phyloP scores from a whole-genome alignment of 2,888 invertebrate species.

The Nineta flava region DNA sequence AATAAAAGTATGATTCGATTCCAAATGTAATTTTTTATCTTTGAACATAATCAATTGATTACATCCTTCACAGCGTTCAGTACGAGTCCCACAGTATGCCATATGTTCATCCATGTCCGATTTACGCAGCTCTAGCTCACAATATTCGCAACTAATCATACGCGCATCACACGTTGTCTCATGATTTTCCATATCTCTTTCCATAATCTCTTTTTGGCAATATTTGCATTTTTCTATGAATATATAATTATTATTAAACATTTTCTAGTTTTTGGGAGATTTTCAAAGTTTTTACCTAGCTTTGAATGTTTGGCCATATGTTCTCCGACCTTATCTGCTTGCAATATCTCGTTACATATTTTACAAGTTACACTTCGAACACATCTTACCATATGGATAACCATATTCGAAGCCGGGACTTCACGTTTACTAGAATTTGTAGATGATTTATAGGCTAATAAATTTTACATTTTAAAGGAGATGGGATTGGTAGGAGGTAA shows the following conservation, averaged over 20 bases:
- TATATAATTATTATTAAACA: background rate
- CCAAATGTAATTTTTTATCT: conserved; percentile 43
- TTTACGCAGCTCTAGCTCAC: conserved; percentile 46
- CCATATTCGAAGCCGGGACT: conserved; percentile 48
- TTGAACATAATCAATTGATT: conserved; percentile 53
- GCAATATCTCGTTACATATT: conserved; percentile 50
- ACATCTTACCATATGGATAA: conserved; percentile 55
- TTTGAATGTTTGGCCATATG: conserved; percentile 22
- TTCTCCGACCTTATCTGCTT: conserved; percentile 28
- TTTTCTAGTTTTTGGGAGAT: background rate
- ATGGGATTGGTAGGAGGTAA: too few species aligned
- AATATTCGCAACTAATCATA: conserved; percentile 43
- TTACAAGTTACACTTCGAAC: conserved; percentile 49
- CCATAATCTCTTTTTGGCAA: conserved; percentile 32
- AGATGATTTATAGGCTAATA: too few species aligned
- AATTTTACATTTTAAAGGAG: too few species aligned
- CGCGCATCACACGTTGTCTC: conserved; percentile 38
- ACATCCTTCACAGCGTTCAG: conserved; percentile 51
- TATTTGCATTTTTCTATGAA: conserved; percentile 22
- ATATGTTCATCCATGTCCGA: conserved; percentile 43
- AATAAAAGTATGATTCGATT: conserved; percentile 48
- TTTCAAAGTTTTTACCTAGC: conserved; percentile 12
- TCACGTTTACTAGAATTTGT: conserved; percentile 42
- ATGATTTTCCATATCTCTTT: conserved; percentile 32
- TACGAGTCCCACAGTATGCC: conserved; percentile 54